phyloP scores from a whole-genome alignment of 1,140 invertebrate species.

The Wiebesia pumilae region DNA sequence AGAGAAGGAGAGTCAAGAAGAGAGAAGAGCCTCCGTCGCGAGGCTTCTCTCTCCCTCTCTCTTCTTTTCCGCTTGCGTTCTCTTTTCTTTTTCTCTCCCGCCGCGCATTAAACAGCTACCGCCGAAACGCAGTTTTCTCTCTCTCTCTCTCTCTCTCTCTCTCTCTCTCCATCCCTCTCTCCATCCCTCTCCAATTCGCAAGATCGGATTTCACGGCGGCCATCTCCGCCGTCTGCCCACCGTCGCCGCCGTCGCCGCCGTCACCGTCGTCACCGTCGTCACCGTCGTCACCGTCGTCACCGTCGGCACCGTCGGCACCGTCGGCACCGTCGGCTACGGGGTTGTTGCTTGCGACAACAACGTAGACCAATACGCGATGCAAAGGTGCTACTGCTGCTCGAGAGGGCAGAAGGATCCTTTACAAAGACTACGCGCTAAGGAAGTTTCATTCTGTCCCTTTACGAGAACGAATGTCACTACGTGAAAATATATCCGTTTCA shows the following conservation, averaged over 20 bases:
- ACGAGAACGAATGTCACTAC: constrained; percentile 70
- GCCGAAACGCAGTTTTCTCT: constrained; percentile 52
- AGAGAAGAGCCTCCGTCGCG: not conserved
- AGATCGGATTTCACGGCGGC: constrained; percentile 70
- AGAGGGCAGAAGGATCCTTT: constrained; percentile 66
- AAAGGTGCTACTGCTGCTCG: constrained; percentile 64
- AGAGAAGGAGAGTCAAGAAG: constrained; percentile 15
- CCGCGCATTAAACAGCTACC: constrained; percentile 21
- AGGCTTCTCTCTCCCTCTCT: not conserved
- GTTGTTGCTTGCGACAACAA: constrained; percentile 41
- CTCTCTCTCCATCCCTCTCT: constrained; percentile 54
- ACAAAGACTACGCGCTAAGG: constrained; percentile 68
- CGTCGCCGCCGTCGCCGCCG: not conserved
- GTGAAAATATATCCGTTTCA: constrained; percentile 76
- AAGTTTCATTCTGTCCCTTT: constrained; percentile 16
- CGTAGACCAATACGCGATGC: not conserved
- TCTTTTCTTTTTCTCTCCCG: constrained; percentile 4
- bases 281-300: not conserved
- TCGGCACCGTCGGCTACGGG: constrained; percentile 38
- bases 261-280: not conserved
- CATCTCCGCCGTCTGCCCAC: not conserved
- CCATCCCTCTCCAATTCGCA: too few relatives aligned
- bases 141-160: constrained; percentile 44
- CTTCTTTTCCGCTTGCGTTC: constrained; percentile 12
- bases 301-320: not conserved